Evolutionary conservation across 2,797 vertebrate genomes (phyloP).

Genomic region (Alexandromys oeconomus): DNA sequence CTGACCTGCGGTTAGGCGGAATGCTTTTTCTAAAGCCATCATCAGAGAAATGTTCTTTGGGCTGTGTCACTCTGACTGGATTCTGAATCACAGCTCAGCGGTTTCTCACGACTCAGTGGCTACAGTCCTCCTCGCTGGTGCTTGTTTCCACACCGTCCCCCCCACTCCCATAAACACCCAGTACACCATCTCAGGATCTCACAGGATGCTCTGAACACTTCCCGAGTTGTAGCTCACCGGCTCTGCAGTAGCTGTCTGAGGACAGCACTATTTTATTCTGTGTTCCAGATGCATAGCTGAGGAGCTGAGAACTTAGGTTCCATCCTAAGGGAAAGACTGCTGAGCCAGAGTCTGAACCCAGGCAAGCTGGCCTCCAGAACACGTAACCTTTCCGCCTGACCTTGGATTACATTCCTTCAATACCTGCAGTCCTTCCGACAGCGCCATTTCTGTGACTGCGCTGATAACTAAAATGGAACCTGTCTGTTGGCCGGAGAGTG

Average conservation of each 20-base stretch:
- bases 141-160: neutral
- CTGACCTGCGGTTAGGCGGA: neutral
- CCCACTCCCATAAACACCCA: neutral
- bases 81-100: neutral
- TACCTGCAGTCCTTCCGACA: neutral
- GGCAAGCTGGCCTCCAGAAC: neutral
- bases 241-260: neutral
- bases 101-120: conserved; percentile 8
- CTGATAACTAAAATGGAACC: neutral
- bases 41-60: neutral
- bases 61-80: neutral
- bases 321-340: neutral
- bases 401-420: neutral
- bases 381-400: neutral
- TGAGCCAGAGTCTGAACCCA: neutral
- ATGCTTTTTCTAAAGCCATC: neutral
- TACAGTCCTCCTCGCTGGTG: neutral
- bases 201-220: neutral
- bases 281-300: neutral
- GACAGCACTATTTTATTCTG: neutral
- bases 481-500: neutral
- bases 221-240: neutral
- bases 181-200: neutral
- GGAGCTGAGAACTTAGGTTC: neutral
- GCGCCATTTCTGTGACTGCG: neutral